Base-by-base conservation (phyloP, 2,888 invertebrate species). In the Melieria crassipennis region DNA sequence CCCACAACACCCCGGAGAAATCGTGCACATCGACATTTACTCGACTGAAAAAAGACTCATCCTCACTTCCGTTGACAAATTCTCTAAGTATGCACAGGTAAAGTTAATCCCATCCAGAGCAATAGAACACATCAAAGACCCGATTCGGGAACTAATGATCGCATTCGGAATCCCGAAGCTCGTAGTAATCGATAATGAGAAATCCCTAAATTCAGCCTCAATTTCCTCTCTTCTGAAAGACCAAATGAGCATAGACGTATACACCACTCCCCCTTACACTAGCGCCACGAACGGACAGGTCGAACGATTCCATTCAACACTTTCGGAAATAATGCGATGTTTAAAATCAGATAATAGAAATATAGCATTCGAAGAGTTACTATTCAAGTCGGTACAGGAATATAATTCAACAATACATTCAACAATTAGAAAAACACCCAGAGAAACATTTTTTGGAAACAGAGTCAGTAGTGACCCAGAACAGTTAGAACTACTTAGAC, bases 1-100 rank as follows among this genome's bases (percentile, higher is more conserved):
- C 11, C 70, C 66, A 3, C 11, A n/a, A 10, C 58, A 61, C 46
- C 66, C 65, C 4, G 62, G 65, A 16, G 61, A 69, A 56, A 52
- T 70, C 1, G 50, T 73, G n/a, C 69, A 73, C 30, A 61, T 72
- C 7, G 72, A 72, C 3, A 58, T 70, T 5, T 65, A 42, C 43
- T 30, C 11, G 5, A 70, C 65, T 5, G n/a, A 64, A 9, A 65
- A 61, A 65, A 58, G 58, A 47, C 43, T 57, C 5, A 43, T 61
- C 5, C 58, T 70, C 10, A 66, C 65, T 4, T 57, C 65, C 1
- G 13, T 65, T 4, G 69, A 72, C 7, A 72, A 65, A 60, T 68
- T 67, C 16, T 72, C 69, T 4, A 65, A 71, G 52, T 57, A 64
- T 50, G 64, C 58, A 9, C 60, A 58, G 46, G 69, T 47, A 10